Evolutionary conservation across 2,888 invertebrate genomes (phyloP), one percentile per base, ranked within the genome.

Genomic region (Catocala nupta): DNA sequence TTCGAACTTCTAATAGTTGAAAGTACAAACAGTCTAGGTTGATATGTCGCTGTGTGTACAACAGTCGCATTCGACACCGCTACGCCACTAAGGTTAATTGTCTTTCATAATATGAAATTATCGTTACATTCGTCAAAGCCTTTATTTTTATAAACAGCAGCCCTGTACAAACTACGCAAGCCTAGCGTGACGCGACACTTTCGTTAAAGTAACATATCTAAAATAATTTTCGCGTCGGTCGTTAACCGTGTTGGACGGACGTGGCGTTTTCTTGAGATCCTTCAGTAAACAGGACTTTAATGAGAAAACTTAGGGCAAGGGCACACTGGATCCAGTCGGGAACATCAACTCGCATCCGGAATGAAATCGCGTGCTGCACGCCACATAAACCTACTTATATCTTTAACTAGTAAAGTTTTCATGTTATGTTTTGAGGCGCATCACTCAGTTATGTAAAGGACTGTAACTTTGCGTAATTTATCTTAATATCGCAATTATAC

Each of bases 251-350:
- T n/a, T 36, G 39, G 43, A 57, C 60, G 59, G 55, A 59, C 55
- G 60, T 62, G n/a, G 36, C 44, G 47, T 50, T 67, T 58, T 43
- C 50, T 51, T 33, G 34, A 66, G 57, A 66, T 70, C 63, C 62
- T 64, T 25, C 34, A 71, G 66, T 62, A 68, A 79, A 74, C 61
- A 68, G 53, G 61, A 63, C 57, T 62, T 70, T 77, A 79, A 77
- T 77, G 77, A 79, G 75, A 79, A 79, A 77, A 79, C 80, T 79
- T 74, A 63, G 58, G 44, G 52, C 56, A 68, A 70, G 56, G 63
- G 54, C 61, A 62, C 55, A 65, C 47, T 52, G 43, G 34, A 63
- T 56, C 39, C 51, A 53, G 59, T 25, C 52, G 50, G 44, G 47
- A 51, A 52, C 58, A 68, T 75, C 63, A 68, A 44, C 10, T 50